Percentiles rank a stretch among this genome's conserved stretches.
Evolutionary conservation across 2,888 invertebrate genomes (phyloP).

Genomic region (Melieria picta): DNA sequence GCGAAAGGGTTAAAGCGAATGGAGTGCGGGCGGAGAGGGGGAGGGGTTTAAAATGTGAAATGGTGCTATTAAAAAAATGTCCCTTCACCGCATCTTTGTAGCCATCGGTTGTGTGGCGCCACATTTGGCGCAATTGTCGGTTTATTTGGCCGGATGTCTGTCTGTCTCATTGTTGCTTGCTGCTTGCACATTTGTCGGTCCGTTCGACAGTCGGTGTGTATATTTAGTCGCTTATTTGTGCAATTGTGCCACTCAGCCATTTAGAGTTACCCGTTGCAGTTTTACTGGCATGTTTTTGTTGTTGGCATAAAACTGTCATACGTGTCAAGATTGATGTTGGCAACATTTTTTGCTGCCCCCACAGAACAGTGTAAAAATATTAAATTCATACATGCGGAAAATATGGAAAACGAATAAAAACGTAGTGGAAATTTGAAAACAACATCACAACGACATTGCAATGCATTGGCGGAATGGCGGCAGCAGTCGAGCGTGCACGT

Average conservation of each 20-base stretch:
- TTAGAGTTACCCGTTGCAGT: neutral
- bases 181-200: neutral
- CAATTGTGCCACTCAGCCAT: too few relatives aligned
- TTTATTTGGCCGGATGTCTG: neutral
- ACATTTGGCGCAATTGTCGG: neutral
- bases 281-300: neutral
- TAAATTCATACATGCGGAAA: neutral
- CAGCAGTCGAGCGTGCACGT: neutral
- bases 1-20: too few relatives aligned
- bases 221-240: conserved; percentile 1
- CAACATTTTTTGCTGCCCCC: conserved; percentile 1
- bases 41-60: too few relatives aligned
- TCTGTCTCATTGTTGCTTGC: neutral
- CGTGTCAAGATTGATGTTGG: conserved; percentile 33
- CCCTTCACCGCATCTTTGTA: too few relatives aligned
- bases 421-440: too few relatives aligned
- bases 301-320: conserved; percentile 26
- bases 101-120: neutral
- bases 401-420: too few relatives aligned
- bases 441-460: too few relatives aligned
- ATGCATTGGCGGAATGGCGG: too few relatives aligned
- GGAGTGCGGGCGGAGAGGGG: too few relatives aligned
- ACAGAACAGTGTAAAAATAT: conserved; percentile 7
- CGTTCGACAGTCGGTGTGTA: neutral
- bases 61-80: too few relatives aligned